A percentile compares a stretch with the other conserved stretches of the same genome.
These are phyloP conservation scores for Melikaiella ostensackeni DNA, from an alignment of 2,888 invertebrate genomes.

Conservation along the genomic window DNA sequence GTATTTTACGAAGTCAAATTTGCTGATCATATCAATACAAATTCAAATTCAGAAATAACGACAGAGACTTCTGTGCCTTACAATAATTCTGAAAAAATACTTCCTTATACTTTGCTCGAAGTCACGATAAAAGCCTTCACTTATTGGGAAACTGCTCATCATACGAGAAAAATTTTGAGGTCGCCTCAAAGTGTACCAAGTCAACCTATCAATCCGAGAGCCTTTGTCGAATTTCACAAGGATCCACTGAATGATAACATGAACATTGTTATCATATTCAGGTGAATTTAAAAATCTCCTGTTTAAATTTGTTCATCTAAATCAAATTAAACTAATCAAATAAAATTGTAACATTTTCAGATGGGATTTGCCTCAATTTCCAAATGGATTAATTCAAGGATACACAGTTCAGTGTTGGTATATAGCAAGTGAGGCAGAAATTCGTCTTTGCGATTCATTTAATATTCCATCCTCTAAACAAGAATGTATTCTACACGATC, in stretches of 20 bases:
- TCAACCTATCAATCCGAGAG: slow-evolving; percentile 85
- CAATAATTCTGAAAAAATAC: slow-evolving; percentile 78
- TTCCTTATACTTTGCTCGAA: slow-evolving; percentile 85
- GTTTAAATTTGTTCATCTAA: slow-evolving; percentile 54
- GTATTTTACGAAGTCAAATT: slow-evolving; percentile 91
- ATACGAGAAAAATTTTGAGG: slow-evolving; percentile 81
- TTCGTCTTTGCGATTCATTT: slow-evolving; percentile 80
- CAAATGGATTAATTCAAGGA: slow-evolving; percentile 86
- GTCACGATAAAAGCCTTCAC: slow-evolving; percentile 89
- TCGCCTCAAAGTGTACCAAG: slow-evolving; percentile 91
- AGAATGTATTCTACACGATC: slow-evolving; percentile 80
- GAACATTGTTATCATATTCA: slow-evolving; percentile 67
- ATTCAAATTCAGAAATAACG: slow-evolving; percentile 77
- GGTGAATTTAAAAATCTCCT: slow-evolving; percentile 56
- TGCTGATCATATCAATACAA: slow-evolving; percentile 80
- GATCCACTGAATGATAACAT: slow-evolving; percentile 71
- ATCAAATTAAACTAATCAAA: slow-evolving; percentile 45
- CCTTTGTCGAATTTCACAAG: slow-evolving; percentile 83
- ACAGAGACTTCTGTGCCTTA: slow-evolving; percentile 69
- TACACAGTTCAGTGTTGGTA: slow-evolving; percentile 87
- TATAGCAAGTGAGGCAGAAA: slow-evolving; percentile 75
- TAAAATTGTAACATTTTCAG: slow-evolving; percentile 78
- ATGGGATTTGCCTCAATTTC: slow-evolving; percentile 87
- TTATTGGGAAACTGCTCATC: slow-evolving; percentile 88
- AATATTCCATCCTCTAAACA: slow-evolving; percentile 78